phyloP scores from a whole-genome alignment of 35 echinoderm and acorn worm genomes.

The Anneissia japonica region DNA sequence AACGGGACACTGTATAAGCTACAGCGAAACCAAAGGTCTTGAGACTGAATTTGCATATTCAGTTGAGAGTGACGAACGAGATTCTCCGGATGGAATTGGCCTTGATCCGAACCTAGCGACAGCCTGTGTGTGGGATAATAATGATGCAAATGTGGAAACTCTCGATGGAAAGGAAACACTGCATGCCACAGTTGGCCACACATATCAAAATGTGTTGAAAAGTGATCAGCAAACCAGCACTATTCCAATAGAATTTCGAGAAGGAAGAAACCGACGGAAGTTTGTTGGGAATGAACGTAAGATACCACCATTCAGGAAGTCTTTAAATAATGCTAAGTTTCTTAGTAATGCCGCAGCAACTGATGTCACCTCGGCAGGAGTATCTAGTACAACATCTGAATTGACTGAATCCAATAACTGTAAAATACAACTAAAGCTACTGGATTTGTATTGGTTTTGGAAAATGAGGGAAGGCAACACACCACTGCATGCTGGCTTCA shows the following conservation, averaged over 20 bases:
- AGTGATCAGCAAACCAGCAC: neutral
- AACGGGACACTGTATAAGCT: conserved; percentile 55
- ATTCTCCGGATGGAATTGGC: conserved; percentile 58
- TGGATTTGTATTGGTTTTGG: conserved; percentile 56
- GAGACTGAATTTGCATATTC: conserved; percentile 76
- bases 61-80: conserved; percentile 18
- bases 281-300: conserved; percentile 40
- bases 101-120: conserved; percentile 41
- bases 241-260: conserved; percentile 9
- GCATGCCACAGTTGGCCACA: conserved; percentile 70
- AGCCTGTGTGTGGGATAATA: conserved; percentile 59
- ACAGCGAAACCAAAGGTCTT: conserved; percentile 66
- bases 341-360: neutral
- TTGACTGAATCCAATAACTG: neutral
- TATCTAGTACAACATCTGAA: neutral
- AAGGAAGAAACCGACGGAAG: conserved; percentile 39
- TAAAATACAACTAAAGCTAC: neutral
- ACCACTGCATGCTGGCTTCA: conserved; percentile 56
- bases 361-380: neutral
- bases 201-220: conserved; percentile 57
- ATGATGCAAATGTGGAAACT: conserved; percentile 64
- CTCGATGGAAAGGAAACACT: conserved; percentile 71
- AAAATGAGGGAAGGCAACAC: conserved; percentile 38
- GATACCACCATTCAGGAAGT: conserved; percentile 33
- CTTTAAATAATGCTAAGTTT: conserved; percentile 41